Conservation (phyloP, 2,797 vertebrate genomes). For the Microctenopoma steveboyesi region DNA sequence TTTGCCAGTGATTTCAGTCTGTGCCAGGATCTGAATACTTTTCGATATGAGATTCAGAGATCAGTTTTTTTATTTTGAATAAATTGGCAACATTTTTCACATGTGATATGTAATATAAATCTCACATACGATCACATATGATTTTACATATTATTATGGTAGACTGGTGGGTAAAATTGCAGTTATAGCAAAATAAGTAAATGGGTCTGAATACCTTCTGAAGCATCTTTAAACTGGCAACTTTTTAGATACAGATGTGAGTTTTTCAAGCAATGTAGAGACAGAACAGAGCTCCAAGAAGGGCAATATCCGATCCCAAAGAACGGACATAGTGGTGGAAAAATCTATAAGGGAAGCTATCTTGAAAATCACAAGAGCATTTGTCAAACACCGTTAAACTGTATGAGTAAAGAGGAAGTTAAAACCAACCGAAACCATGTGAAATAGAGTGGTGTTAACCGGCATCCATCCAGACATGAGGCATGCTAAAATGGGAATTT, state of each 20-base stretch:
- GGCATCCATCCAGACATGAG: not conserved
- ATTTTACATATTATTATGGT: too few species aligned
- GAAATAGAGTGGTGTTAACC: not conserved
- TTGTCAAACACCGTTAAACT: not conserved
- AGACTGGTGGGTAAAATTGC: not conserved
- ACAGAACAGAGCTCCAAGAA: not conserved
- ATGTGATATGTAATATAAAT: too few species aligned
- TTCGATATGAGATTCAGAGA: too few species aligned
- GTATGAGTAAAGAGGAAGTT: constrained; percentile 32
- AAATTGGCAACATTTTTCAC: too few species aligned
- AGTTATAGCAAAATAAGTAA: too few species aligned
- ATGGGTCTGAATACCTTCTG: too few species aligned
- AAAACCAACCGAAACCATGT: not conserved
- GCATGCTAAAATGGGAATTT: not conserved
- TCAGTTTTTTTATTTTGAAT: too few species aligned
- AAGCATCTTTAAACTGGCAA: not conserved
- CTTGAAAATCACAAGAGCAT: not conserved
- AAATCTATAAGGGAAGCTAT: not conserved
- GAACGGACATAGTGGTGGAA: not conserved
- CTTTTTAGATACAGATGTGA: too few species aligned
- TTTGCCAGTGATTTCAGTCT: too few species aligned
- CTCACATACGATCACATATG: too few species aligned
- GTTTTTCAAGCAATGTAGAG: not conserved
- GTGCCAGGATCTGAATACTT: too few species aligned
- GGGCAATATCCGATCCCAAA: not conserved